Evolutionary conservation across 2,797 vertebrate genomes (phyloP), one percentile per base, ranked within the genome.

Genomic region (Alosa sapidissima): DNA sequence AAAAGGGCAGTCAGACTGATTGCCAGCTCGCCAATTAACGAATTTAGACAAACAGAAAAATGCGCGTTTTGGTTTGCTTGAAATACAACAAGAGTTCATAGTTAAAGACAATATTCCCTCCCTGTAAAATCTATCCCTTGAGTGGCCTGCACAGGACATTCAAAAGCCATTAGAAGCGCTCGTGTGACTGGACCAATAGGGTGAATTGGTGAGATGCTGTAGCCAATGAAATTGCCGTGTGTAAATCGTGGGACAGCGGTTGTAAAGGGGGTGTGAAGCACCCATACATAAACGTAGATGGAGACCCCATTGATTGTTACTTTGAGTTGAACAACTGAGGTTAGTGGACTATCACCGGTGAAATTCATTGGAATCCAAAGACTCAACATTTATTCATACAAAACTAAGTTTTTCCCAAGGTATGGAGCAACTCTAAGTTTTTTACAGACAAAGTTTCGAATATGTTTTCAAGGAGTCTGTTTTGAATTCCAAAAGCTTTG

Each of bases 141-240:
- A 78, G 6, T 78, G 33, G 68, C 68, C 13, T 75, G 72, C 72
- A 47, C 78, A 41, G 8, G 72, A 36, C 16, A 78, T 78, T 45
- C 36, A 47, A 78, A 14, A 45, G 41, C 36, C 41, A 78, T 45
- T 33, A 36, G 16, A 21, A 47, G 36, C 11, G 21, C 72, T 47
- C 11, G 5, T 33, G 36, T 16, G 24, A 78, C 47, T 78, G 72
- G 72, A 45, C 72, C 16, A 78, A 78, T 6, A 19, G 41, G 19
- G 16, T 45, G 36, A 47, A 47, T 78, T 21, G 72, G 72, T 47
- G 24, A 41, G 16, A 36, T 36, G 36, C 72, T 85, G 28, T 84
- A 91, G 84, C 96, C 96, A 96, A 96, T 96, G 85, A 91, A 88
- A 87, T 33, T 81, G 84, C 54, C 83, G 49, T 85, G 84, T 86